Percentiles rank a stretch among this genome's conserved stretches.
These are phyloP conservation scores for Antrozous pallidus DNA, from an alignment of 2,797 vertebrate species.

Conservation along the genomic window DNA sequence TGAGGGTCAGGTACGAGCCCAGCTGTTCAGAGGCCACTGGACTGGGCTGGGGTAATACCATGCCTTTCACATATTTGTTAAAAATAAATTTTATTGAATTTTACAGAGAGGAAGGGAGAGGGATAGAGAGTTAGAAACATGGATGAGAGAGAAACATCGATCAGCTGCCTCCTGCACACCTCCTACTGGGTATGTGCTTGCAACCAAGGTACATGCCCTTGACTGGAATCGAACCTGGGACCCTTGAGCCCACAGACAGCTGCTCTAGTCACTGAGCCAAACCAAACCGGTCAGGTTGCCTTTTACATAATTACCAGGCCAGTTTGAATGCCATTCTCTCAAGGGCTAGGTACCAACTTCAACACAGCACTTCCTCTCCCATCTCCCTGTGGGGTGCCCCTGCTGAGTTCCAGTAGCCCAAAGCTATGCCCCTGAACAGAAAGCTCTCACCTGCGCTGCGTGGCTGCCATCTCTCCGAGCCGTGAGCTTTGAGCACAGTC, in stretches of 20 bases:
- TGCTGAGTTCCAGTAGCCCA: conserved; percentile 61
- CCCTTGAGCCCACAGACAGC: no score
- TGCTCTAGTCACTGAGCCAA: no score
- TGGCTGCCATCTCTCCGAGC: not conserved
- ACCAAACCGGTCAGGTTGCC: not conserved
- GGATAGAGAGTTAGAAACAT: no score
- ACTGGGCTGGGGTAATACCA: conserved; percentile 59
- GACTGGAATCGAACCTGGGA: no score
- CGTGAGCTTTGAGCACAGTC: conserved; percentile 28
- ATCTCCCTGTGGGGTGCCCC: conserved; percentile 37
- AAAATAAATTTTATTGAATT: no score
- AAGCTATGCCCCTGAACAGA: conserved; percentile 55
- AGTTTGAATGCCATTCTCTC: conserved; percentile 67
- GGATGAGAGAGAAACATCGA: no score
- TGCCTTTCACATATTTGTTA: conserved; percentile 50
- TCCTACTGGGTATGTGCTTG: no score
- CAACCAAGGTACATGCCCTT: no score
- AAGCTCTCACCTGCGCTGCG: not conserved
- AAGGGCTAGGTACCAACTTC: conserved; percentile 64
- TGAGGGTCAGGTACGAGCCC: conserved; percentile 59
- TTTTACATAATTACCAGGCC: conserved; percentile 57
- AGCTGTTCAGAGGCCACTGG: conserved; percentile 69
- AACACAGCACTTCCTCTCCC: conserved; percentile 63
- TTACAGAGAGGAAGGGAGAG: no score
- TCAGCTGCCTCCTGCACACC: no score